Percentiles rank a stretch among this genome's conserved stretches.
phyloP scores from a whole-genome alignment of 2,888 invertebrate species.

The Hirtodrosophila duncani region DNA sequence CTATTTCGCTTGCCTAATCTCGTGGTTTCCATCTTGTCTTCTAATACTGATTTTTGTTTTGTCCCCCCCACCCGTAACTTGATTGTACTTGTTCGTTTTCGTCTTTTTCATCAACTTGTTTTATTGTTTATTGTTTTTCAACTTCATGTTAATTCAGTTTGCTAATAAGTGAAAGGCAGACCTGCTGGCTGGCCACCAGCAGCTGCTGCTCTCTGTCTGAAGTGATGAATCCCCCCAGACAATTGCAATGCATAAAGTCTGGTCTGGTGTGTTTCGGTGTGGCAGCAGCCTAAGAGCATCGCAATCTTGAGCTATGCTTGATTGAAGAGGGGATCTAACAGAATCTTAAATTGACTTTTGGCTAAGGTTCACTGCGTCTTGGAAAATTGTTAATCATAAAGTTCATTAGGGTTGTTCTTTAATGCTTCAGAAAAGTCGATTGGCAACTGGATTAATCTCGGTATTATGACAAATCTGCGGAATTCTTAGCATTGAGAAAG shows the following conservation, averaged over 20 bases:
- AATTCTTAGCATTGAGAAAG: too few species aligned
- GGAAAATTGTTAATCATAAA: too few species aligned
- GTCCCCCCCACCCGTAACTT: conserved; percentile 5
- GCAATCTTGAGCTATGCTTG: conserved; percentile 12
- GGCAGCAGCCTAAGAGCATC: too few species aligned
- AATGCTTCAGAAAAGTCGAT: too few species aligned
- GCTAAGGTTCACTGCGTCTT: too few species aligned
- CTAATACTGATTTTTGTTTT: conserved; percentile 1
- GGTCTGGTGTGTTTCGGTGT: too few species aligned
- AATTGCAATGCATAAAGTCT: too few species aligned
- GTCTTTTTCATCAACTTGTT: conserved; percentile 50
- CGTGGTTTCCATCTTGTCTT: too few species aligned
- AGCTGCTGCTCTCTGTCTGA: conserved; percentile 15
- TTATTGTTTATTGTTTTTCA: conserved; percentile 11
- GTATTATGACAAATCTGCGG: too few species aligned
- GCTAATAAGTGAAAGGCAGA: conserved; percentile 65
- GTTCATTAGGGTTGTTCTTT: too few species aligned
- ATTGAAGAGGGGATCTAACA: conserved; percentile 4
- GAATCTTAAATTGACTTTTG: conserved; percentile 3
- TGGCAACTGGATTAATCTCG: too few species aligned
- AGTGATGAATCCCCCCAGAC: conserved; percentile 7
- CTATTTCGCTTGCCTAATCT: too few species aligned
- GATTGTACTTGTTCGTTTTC: conserved; percentile 27
- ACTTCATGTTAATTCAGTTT: conserved; percentile 59
- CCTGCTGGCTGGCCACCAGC: conserved; percentile 19